Evolutionary conservation across 2,797 vertebrate genomes (phyloP).

Genomic region (Pangasius macronema): DNA sequence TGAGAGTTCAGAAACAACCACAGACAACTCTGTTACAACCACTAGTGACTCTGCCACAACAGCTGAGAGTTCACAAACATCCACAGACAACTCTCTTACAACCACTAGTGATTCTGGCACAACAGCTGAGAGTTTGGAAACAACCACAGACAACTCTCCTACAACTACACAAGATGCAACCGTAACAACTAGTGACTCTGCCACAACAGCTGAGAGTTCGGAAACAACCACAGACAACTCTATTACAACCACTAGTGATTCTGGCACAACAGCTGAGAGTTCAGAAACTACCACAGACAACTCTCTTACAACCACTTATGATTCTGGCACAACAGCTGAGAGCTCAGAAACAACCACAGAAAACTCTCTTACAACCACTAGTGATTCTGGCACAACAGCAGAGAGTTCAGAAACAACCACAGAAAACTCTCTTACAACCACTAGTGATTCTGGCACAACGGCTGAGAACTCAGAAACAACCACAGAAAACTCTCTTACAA

Average conservation of each 20-base stretch:
- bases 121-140: too few relatives aligned
- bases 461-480: background rate
- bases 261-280: background rate
- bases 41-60: too few relatives aligned
- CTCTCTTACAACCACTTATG: background rate
- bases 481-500: too few relatives aligned
- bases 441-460: background rate
- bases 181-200: background rate
- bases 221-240: background rate
- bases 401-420: too few relatives aligned
- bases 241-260: rapidly evolving
- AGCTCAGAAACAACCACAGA: background rate
- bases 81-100: too few relatives aligned
- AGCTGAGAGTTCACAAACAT: too few relatives aligned
- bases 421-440: too few relatives aligned
- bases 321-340: background rate
- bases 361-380: background rate
- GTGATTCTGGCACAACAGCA: too few relatives aligned
- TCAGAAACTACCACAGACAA: background rate
- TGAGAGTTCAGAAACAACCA: too few relatives aligned
- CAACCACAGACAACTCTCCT: too few relatives aligned
- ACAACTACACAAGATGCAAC: background rate
- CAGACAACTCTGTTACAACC: too few relatives aligned
- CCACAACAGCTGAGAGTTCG: background rate
- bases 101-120: too few relatives aligned